Base-by-base conservation (phyloP, 2,888 invertebrate genomes). In the Heteromyza rotundicornis region DNA sequence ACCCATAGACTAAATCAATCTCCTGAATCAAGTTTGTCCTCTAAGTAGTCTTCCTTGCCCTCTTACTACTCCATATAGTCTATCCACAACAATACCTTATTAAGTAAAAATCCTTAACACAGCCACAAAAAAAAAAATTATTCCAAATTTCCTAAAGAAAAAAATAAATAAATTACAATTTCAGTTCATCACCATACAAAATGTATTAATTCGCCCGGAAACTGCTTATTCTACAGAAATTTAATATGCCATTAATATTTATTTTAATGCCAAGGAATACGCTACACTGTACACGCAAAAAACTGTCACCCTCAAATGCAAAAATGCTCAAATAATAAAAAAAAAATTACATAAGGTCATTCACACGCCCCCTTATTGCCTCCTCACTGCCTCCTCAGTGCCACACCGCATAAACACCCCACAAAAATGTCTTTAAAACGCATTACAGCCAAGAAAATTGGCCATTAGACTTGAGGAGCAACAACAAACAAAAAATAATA, bases 371-470 rank as follows among this genome's bases (percentile, higher is more conserved):
- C 14, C 40, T 20, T n/a, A n/a, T 23, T 47, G n/a, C 23, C 17
- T 16, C 12, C 27, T 24, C 40, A 7, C 23, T 17, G 59, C 60
- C 63, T 56, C n/a, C n/a, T n/a, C n/a, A n/a, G n/a, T n/a, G n/a
- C n/a, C n/a, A n/a, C n/a, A n/a, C 44, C 56, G 70, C 74, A 70
- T 79, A 78, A 77, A 79, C 79, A 80, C 79, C 79, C 78, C 77
- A 76, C 79, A 76, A 79, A 77, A 76, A 71, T 71, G 78, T 73
- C 70, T 76, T 76, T 75, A 76, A 77, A 78, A 78, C 77, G 77
- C 76, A 79, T 77, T 77, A 76, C 76, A 73, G 69, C 71, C 73
- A 78, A 74, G 74, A 74, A 76, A 78, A 78, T 78, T 79, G 76
- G 72, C 79, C 80, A 80, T 80, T 79, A 79, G 72, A 65, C 64